A percentile compares a stretch with the other conserved stretches of the same genome.
These are phyloP conservation scores for Lagorchestes hirsutus DNA, from an alignment of 2,797 vertebrate genomes.

Conservation along the genomic window DNA sequence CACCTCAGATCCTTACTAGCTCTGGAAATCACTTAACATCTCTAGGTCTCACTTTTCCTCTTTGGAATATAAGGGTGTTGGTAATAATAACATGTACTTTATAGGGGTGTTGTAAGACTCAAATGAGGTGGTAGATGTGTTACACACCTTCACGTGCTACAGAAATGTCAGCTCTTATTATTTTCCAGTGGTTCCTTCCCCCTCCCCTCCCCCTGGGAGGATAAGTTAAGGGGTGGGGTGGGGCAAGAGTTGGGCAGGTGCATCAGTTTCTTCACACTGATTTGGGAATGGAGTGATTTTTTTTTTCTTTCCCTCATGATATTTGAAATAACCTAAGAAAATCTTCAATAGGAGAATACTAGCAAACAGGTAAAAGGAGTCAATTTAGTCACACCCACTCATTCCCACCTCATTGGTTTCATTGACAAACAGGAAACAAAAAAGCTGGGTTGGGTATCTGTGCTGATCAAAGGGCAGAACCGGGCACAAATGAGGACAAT, in stretches of 20 bases:
- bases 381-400: neutral
- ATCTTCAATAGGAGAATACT: neutral
- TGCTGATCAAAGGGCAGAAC: neutral
- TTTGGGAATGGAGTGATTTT: neutral
- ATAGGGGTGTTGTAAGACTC: neutral
- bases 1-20: neutral
- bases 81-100: neutral
- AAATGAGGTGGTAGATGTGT: neutral
- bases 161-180: neutral
- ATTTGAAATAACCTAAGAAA: neutral
- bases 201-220: neutral
- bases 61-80: neutral
- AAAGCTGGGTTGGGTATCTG: neutral
- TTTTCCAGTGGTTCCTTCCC: neutral
- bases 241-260: neutral
- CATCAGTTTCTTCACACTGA: neutral
- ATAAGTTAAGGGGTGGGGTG: neutral
- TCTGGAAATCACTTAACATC: neutral
- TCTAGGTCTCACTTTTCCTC: neutral
- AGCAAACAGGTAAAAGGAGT: neutral
- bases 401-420: neutral
- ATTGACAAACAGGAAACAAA: neutral
- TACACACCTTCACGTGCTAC: neutral
- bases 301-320: neutral
- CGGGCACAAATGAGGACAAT: neutral